Evolutionary conservation across 2,888 invertebrate genomes (phyloP), one percentile per base, ranked within the genome.

Genomic region (Conus canariensis): DNA sequence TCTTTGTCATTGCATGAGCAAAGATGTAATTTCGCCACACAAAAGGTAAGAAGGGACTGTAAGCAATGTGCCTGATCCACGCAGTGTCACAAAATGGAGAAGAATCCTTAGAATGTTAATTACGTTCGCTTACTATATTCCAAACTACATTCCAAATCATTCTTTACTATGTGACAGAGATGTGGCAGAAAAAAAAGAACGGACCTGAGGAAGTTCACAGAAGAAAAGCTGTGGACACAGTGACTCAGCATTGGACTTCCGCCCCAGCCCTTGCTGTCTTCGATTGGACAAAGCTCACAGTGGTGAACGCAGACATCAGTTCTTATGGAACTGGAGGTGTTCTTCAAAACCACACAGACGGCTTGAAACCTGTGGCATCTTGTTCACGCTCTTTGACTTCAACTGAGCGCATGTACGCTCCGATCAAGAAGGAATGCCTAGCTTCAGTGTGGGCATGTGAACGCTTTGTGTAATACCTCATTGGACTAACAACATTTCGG

Each of bases 371-470:
- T 64, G 64, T 64, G 1, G 16, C 64, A 14, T 64, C 16, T 16
- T 64, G 64, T 64, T 64, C 64, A 64, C 10, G 64, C 1, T 14
- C 64, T 45, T 3, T 45, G 45, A 45, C 4, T 3, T 45, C 45
- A 45, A 45, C 3, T 45, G 45, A 45, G 45, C 45, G 45, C 0
- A 1, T 45, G 45, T 45, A 45, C 45, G 70, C 70, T 16, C 70
- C 14, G 19, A 70, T 70, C 14, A 58, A 83, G 30, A 58, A 83
- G 19, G 83, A 83, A 19, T 80, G 56, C 19, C 30, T 58, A 19
- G 83, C 30, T 19, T 14, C 58, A 22, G 83, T 83, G 10, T 83
- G 83, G 83, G 83, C 83, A 58, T 83, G 83, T 22, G 83, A 83
- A 58, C 12, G 58, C 4, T 83, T 19, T 22, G 58, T 58, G 7